phyloP scores from a whole-genome alignment of 2,113 vertebrate genomes.

The Ictalurus punctatus region DNA sequence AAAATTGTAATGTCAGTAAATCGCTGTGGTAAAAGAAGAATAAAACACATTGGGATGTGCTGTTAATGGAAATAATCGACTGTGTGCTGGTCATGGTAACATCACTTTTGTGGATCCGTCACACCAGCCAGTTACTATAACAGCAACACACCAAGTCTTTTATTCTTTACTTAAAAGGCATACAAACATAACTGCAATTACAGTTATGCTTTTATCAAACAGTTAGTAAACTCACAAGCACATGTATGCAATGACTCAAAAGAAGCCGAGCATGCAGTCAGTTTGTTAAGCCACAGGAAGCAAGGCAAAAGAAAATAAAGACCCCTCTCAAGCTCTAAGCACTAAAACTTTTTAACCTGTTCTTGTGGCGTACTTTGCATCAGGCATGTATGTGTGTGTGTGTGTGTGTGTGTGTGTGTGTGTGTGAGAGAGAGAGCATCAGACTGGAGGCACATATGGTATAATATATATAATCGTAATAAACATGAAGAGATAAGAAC shows the following conservation, averaged over 20 bases:
- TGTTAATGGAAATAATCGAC: neutral
- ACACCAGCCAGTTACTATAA: neutral
- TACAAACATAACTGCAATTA: neutral
- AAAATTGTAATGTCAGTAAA: neutral
- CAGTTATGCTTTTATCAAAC: neutral
- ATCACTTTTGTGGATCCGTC: neutral
- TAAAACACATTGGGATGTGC: neutral
- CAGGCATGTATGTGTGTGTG: neutral
- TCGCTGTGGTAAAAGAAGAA: neutral
- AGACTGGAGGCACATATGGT: conserved; percentile 8
- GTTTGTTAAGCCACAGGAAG: conserved; percentile 30
- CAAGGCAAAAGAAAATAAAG: conserved; percentile 34
- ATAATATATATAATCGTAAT: neutral
- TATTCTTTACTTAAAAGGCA: neutral
- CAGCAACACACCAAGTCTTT: neutral
- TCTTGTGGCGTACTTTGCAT: neutral
- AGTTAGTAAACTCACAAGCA: neutral
- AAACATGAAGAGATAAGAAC: conserved; percentile 44
- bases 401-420: conserved; percentile 8
- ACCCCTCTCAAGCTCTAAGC: conserved; percentile 13
- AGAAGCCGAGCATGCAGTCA: conserved; percentile 44
- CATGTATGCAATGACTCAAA: conserved; percentile 21
- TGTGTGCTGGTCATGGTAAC: neutral
- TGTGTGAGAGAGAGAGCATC: neutral
- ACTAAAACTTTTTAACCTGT: neutral